phyloP scores from a whole-genome alignment of 2,888 invertebrate species.

The Toxonevra muliebris region DNA sequence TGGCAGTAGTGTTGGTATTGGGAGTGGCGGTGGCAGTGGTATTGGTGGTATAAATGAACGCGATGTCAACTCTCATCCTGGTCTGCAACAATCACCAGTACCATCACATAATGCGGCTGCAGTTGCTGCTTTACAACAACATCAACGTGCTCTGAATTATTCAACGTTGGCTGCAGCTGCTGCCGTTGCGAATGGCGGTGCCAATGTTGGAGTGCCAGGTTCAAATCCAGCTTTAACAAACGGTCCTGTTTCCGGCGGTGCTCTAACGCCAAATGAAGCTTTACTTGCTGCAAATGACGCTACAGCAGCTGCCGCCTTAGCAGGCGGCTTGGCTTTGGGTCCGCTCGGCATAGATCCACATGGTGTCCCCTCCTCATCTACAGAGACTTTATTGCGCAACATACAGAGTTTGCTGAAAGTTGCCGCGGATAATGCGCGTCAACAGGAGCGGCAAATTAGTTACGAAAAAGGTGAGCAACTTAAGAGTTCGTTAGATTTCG shows the following conservation, averaged over 20 bases:
- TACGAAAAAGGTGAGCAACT: constrained; percentile 89
- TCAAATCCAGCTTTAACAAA: constrained; percentile 55
- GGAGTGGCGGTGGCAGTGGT: constrained; percentile 44
- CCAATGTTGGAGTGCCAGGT: constrained; percentile 41
- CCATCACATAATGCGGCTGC: constrained; percentile 43
- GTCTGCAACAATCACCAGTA: constrained; percentile 59
- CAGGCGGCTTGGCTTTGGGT: constrained; percentile 57
- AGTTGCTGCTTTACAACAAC: constrained; percentile 62
- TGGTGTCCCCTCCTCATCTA: constrained; percentile 69
- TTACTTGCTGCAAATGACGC: constrained; percentile 57
- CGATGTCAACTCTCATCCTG: constrained; percentile 71
- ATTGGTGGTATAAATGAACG: constrained; percentile 71
- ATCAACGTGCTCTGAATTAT: constrained; percentile 81
- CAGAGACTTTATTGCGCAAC: constrained; percentile 92
- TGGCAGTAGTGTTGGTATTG: constrained; percentile 50
- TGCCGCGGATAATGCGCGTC: constrained; percentile 96
- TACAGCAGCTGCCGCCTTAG: constrained; percentile 56
- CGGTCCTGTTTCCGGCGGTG: constrained; percentile 53
- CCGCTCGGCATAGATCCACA: constrained; percentile 63
- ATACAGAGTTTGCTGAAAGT: constrained; percentile 96
- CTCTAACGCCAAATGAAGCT: constrained; percentile 59
- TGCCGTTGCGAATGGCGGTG: constrained; percentile 42
- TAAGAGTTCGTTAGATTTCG: too few species aligned
- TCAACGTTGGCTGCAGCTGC: constrained; percentile 75
- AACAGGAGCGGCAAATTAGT: constrained; percentile 94